A percentile compares a stretch with the other conserved stretches of the same genome.
Evolutionary conservation across 53 echinoderm and acorn worm genomes (phyloP).

Genomic region (Hippasteria phrygiana): DNA sequence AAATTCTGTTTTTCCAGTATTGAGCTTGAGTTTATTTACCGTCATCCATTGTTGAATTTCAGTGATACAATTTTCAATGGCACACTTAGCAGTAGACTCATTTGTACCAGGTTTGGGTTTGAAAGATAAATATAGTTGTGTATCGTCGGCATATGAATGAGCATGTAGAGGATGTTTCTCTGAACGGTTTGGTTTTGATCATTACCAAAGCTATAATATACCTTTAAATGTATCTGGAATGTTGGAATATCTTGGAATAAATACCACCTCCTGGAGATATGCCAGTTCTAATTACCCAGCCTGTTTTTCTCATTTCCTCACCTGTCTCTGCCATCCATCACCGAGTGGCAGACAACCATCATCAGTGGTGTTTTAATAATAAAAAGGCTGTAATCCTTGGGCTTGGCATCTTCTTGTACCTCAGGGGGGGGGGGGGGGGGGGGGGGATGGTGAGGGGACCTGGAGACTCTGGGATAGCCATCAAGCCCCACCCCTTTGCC

Average conservation of each 20-base stretch:
- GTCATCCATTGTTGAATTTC: no score
- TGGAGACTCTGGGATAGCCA: slow-evolving; percentile 9
- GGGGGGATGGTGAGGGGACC: no score
- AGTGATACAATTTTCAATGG: no score
- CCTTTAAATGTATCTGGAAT: slow-evolving; percentile 37
- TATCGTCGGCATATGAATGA: no score
- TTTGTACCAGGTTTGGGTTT: no score
- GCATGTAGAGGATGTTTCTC: no score
- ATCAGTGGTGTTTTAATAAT: neutral
- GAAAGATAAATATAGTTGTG: no score
- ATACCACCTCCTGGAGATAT: slow-evolving; percentile 18
- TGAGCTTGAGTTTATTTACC: no score
- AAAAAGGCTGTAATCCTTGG: neutral
- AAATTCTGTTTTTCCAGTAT: no score
- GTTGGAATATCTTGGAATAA: slow-evolving; percentile 11
- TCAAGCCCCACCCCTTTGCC: slow-evolving; percentile 44
- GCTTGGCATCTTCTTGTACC: neutral
- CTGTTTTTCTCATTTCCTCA: slow-evolving; percentile 59
- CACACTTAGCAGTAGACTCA: no score
- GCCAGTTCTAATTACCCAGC: slow-evolving; percentile 49
- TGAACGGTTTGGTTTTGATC: no score
- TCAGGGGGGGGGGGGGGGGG: neutral
- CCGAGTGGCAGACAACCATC: neutral
- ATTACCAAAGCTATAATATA: no score
- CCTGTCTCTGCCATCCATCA: slow-evolving; percentile 64